These are phyloP conservation scores for Yponomeuta sedellus DNA, from an alignment of 2,888 invertebrate species.

Conservation along the genomic window DNA sequence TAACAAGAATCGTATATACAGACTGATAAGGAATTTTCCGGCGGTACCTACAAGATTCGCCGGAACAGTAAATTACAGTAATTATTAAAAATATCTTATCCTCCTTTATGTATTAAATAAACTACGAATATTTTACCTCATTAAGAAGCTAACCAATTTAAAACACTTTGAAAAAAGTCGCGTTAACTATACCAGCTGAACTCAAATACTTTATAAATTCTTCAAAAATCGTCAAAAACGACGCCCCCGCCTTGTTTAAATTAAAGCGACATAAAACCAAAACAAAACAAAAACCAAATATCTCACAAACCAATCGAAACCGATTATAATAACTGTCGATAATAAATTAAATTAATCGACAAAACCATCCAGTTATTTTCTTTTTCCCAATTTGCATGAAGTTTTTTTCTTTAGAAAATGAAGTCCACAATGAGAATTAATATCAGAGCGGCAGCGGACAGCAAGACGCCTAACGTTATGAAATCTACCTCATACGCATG, in stretches of 20 bases:
- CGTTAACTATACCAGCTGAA: too few species aligned
- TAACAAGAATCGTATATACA: too few species aligned
- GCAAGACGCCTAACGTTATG: not conserved
- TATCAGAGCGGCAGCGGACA: conserved; percentile 56
- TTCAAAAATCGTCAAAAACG: too few species aligned
- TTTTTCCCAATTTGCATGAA: conserved; percentile 16
- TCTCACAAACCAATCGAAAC: conserved; percentile 4
- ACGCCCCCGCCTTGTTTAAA: not conserved
- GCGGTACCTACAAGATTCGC: too few species aligned
- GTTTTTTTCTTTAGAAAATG: conserved; percentile 42
- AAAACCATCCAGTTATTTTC: conserved; percentile 16
- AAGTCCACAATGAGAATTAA: conserved; percentile 61
- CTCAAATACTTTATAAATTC: too few species aligned
- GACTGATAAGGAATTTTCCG: too few species aligned
- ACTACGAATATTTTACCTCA: too few species aligned
- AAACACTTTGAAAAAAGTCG: too few species aligned
- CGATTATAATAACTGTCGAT: conserved; percentile 12
- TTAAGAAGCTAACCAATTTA: too few species aligned
- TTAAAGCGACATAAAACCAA: not conserved
- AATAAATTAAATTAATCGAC: conserved; percentile 15
- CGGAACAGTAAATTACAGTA: too few species aligned
- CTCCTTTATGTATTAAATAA: too few species aligned
- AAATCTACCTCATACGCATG: not conserved
- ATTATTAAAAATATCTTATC: too few species aligned
- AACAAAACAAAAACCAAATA: not conserved